A percentile compares a stretch with the other conserved stretches of the same genome.
These are phyloP conservation scores for Achatina immaculata DNA, from an alignment of 1,140 invertebrate species.

Conservation along the genomic window DNA sequence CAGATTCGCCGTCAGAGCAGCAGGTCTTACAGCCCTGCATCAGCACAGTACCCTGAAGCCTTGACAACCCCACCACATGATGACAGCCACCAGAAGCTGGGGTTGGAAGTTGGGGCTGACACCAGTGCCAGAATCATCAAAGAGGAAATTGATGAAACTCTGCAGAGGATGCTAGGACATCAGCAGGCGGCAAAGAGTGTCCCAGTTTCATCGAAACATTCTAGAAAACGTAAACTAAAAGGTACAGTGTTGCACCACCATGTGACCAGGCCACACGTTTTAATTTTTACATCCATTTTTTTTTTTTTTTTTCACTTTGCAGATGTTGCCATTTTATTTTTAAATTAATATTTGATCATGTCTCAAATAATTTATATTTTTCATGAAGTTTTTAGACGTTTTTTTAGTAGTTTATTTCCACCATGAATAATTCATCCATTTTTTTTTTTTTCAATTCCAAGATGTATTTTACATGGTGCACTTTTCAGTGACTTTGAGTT, in stretches of 20 bases:
- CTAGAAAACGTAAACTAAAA: background rate
- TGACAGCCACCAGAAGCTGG: background rate
- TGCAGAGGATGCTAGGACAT: background rate
- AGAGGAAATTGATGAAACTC: background rate
- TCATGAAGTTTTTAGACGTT: too few species aligned
- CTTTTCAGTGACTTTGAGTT: too few species aligned
- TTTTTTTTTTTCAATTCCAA: too few species aligned
- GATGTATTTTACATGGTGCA: too few species aligned
- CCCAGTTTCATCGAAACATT: background rate
- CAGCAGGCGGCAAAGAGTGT: background rate
- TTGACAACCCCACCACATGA: conserved; percentile 18
- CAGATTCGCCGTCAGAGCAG: conserved; percentile 17
- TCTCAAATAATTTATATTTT: too few species aligned
- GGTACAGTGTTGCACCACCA: too few species aligned
- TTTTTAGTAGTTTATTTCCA: too few species aligned
- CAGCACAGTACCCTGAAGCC: background rate
- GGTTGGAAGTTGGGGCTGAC: background rate
- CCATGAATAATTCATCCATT: too few species aligned
- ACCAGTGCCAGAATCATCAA: background rate
- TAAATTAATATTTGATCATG: too few species aligned
- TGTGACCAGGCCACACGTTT: too few species aligned
- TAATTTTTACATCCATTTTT: too few species aligned
- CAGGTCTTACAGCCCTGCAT: conserved; percentile 20
- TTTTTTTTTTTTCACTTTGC: background rate
- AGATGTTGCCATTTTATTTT: too few species aligned